Evolutionary conservation across 2,113 vertebrate species (phyloP).

Genomic region (Cyprinodon tularosa): DNA sequence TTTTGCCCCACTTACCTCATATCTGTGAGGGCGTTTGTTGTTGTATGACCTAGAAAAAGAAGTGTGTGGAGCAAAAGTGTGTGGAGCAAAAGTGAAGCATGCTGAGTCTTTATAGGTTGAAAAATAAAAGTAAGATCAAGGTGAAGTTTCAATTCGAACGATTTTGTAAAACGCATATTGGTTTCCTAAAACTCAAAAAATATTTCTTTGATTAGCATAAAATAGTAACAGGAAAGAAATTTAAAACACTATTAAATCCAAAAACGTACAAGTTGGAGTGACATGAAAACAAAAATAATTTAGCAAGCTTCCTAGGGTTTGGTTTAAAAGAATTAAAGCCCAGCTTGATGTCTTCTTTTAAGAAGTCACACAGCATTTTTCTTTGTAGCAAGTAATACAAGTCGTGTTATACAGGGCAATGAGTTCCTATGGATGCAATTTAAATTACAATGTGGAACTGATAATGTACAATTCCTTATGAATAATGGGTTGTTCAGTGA

Average conservation of each 20-base stretch:
- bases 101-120: not conserved
- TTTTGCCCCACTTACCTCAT: slow-evolving; percentile 21
- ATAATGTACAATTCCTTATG: too few relatives aligned
- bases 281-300: not conserved
- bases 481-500: too few relatives aligned
- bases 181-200: not conserved
- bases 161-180: not conserved
- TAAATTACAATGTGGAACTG: not conserved
- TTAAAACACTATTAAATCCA: not conserved
- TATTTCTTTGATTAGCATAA: not conserved
- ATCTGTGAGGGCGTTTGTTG: slow-evolving; percentile 33
- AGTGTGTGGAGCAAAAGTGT: not conserved
- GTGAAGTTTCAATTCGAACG: not conserved
- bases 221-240: not conserved
- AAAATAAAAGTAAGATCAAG: not conserved
- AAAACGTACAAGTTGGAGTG: not conserved
- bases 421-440: not conserved
- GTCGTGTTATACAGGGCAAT: not conserved
- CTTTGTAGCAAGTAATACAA: not conserved
- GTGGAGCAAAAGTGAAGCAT: not conserved
- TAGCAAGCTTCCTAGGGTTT: not conserved
- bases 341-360: not conserved
- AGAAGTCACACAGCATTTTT: not conserved
- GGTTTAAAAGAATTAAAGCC: not conserved
- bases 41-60: slow-evolving; percentile 46